phyloP scores from a whole-genome alignment of 1,140 invertebrate species.

The Choristoneura fumiferana region DNA sequence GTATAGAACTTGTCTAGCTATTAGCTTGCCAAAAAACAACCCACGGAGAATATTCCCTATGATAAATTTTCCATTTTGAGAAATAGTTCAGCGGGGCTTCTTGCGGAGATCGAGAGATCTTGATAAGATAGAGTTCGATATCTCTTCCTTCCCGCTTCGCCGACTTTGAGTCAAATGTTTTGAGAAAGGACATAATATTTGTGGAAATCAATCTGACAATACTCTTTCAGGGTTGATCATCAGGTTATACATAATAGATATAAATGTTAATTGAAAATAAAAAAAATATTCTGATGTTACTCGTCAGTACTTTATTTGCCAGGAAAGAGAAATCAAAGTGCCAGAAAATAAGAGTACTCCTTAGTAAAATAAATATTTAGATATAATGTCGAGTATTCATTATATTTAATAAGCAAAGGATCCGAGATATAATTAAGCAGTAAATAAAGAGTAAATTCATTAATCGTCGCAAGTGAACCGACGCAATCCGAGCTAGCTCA shows the following conservation, averaged over 20 bases:
- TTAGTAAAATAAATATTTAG: too few species aligned
- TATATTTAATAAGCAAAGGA: not conserved
- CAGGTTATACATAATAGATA: too few species aligned
- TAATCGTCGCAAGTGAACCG: conserved; percentile 36
- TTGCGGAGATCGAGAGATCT: conserved; percentile 3
- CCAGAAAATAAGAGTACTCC: too few species aligned
- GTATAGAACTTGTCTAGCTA: conserved; percentile 25
- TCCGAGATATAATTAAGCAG: not conserved
- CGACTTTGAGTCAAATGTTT: not conserved
- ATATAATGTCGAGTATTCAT: too few species aligned
- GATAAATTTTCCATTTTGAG: conserved; percentile 3
- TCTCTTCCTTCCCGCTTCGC: not conserved
- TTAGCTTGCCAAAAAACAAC: conserved; percentile 16
- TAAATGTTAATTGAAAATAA: too few species aligned
- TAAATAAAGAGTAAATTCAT: conserved; percentile 36
- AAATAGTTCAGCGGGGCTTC: conserved; percentile 8
- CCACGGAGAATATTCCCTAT: conserved; percentile 14
- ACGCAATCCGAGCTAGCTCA: conserved; percentile 39
- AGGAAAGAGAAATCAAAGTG: too few species aligned
- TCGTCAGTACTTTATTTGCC: too few species aligned
- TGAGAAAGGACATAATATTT: not conserved
- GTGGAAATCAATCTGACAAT: too few species aligned
- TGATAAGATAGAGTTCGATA: not conserved
- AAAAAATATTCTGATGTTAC: too few species aligned
- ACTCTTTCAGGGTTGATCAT: too few species aligned